Base-by-base conservation (phyloP, 2,797 vertebrate genomes). In the Lacerta bilineata region DNA sequence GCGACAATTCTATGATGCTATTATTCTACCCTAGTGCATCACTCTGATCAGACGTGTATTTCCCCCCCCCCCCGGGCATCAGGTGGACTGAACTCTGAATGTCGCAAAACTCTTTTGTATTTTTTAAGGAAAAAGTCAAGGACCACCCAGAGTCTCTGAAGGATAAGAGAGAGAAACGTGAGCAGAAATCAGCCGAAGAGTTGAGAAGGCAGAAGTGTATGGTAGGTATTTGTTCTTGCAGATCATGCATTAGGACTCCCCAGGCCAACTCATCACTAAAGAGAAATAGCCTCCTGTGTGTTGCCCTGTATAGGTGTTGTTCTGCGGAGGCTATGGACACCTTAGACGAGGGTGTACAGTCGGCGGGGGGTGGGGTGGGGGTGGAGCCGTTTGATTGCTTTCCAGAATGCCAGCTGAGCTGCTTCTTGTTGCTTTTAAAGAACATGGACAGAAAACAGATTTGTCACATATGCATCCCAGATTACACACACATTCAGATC, bases 181-280 rank as follows among this genome's bases (percentile, higher is more conserved):
- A 83, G 13, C 61, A 69, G 66, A 69, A 46, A 15, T 2, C 3
- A 41, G 13, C 41, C n/a, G 66, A 83, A 46, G 66, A 83, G 64
- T 25, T 18, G 27, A 46, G 66, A 46, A 83, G 17, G 23, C 81
- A 83, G 18, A 5, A 4, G 7, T 69, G 41, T 29, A 6, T 69
- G 64, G 81, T 83, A 69, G 18, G 81, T 29, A 2, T 83, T 66
- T 29, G 11, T 61, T 27, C 8, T 64, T 64, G 0, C 18, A 1
- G 0, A 8, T 2, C 29, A 20, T 4, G 23, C 9, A 2, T 27
- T 20, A 1, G 2, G 17, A 4, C 29, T 55, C 29, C 15, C 1
- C 50, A n/a, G 50, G 15, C 4, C 77, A 50, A 29, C 33, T 17
- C 1, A 18, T 27, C 29, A 46, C 23, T 3, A 27, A 29, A 50